phyloP scores from a whole-genome alignment of 2,113 vertebrate species.

The Spheniscus mendiculus region DNA sequence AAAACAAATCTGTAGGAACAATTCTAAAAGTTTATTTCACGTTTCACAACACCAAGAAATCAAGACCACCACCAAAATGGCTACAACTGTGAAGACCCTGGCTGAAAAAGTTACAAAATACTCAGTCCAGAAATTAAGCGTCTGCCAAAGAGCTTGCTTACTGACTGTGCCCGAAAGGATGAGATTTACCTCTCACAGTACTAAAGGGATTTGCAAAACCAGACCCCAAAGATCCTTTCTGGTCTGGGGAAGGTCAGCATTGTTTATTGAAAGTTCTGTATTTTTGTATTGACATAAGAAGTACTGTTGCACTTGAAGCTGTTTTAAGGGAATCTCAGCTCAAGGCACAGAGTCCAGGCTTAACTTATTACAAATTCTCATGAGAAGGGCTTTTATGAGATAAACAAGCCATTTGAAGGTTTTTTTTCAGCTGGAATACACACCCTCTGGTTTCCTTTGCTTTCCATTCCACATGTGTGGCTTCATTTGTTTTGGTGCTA shows the following conservation, averaged over 20 bases:
- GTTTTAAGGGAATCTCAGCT: not conserved
- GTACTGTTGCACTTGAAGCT: not conserved
- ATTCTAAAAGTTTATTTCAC: not conserved
- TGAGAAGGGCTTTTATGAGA: not conserved
- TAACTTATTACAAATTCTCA: not conserved
- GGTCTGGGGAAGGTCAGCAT: not conserved
- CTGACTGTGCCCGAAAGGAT: not conserved
- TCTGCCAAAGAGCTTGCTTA: not conserved
- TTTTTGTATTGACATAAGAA: not conserved
- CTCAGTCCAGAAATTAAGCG: not conserved
- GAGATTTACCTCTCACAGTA: not conserved
- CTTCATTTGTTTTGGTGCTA: not conserved
- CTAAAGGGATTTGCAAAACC: not conserved
- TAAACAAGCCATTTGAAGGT: not conserved
- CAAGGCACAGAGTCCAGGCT: not conserved
- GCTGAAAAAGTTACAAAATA: not conserved
- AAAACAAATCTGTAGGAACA: not conserved
- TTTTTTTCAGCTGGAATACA: not conserved
- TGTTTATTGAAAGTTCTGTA: not conserved
- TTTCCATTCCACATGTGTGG: not conserved
- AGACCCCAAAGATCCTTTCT: not conserved
- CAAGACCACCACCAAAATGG: not conserved
- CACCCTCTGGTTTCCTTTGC: not conserved
- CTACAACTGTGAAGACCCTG: not conserved
- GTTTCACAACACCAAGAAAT: not conserved